Evolutionary conservation across 1,140 invertebrate species (phyloP).

Genomic region (Aphidius ervi): DNA sequence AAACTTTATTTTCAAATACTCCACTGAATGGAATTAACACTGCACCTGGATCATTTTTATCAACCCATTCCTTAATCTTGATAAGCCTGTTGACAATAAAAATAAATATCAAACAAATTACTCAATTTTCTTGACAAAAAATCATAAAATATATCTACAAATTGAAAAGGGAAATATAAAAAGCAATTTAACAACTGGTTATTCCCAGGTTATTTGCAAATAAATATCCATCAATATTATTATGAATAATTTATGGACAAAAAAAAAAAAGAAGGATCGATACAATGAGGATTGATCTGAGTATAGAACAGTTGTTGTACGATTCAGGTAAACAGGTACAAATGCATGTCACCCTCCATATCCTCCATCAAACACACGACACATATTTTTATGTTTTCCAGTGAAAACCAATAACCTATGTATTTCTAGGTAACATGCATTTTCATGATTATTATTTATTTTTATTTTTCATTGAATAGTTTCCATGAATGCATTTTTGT

Average conservation of each 20-base stretch:
- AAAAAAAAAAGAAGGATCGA: too few relatives aligned
- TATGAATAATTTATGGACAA: too few relatives aligned
- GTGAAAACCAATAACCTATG: slow-evolving; percentile 23
- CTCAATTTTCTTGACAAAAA: too few relatives aligned
- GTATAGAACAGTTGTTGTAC: too few relatives aligned
- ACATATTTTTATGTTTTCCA: slow-evolving; percentile 19
- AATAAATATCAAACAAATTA: background rate
- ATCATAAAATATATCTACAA: too few relatives aligned
- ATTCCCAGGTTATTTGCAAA: too few relatives aligned
- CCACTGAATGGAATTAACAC: slow-evolving; percentile 94
- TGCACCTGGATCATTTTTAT: slow-evolving; percentile 93
- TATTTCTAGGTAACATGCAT: slow-evolving; percentile 24
- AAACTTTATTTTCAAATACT: slow-evolving; percentile 79
- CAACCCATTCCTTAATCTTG: slow-evolving; percentile 99
- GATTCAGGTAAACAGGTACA: too few relatives aligned
- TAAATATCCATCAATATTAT: too few relatives aligned
- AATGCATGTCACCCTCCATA: background rate
- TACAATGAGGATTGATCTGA: too few relatives aligned
- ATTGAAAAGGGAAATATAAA: too few relatives aligned
- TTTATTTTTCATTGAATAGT: background rate
- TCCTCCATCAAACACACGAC: too few relatives aligned
- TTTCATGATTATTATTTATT: background rate
- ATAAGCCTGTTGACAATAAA: slow-evolving; percentile 66
- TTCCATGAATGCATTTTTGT: slow-evolving; percentile 17
- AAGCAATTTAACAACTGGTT: too few relatives aligned